Evolutionary conservation across 2,797 vertebrate species (phyloP).

Genomic region (Neosilurus hyrtlii): DNA sequence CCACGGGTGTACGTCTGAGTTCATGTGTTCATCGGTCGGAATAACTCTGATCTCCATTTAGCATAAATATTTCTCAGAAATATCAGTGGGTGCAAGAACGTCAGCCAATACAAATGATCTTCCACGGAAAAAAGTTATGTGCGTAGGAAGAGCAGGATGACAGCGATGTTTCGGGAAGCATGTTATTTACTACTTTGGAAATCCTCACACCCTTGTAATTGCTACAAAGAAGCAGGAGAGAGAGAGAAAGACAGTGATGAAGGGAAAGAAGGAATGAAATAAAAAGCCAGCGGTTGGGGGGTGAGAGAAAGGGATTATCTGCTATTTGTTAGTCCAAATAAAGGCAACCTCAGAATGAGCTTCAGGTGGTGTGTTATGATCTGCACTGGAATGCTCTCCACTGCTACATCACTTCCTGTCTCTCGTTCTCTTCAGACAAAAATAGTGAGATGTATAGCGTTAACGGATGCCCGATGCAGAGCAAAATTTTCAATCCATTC

Average conservation of each 20-base stretch:
- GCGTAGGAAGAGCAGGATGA: neutral
- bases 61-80: conserved; percentile 42
- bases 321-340: conserved; percentile 32
- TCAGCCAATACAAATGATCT: conserved; percentile 3
- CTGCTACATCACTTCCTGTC: conserved; percentile 27
- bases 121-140: neutral
- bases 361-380: conserved; percentile 36
- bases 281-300: neutral
- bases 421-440: conserved; percentile 39
- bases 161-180: neutral
- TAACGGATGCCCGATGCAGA: no score
- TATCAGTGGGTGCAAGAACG: neutral
- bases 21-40: conserved; percentile 8
- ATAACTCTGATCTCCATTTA: conserved; percentile 13
- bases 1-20: neutral
- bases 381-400: conserved; percentile 23
- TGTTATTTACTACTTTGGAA: conserved; percentile 2
- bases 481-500: no score
- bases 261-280: neutral
- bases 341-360: conserved; percentile 24
- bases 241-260: neutral
- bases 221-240: neutral
- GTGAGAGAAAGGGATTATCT: neutral
- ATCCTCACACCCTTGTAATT: conserved; percentile 3
- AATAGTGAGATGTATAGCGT: conserved; percentile 20